Base-by-base conservation (phyloP, 2,113 vertebrate genomes). In the Trinectes maculatus region DNA sequence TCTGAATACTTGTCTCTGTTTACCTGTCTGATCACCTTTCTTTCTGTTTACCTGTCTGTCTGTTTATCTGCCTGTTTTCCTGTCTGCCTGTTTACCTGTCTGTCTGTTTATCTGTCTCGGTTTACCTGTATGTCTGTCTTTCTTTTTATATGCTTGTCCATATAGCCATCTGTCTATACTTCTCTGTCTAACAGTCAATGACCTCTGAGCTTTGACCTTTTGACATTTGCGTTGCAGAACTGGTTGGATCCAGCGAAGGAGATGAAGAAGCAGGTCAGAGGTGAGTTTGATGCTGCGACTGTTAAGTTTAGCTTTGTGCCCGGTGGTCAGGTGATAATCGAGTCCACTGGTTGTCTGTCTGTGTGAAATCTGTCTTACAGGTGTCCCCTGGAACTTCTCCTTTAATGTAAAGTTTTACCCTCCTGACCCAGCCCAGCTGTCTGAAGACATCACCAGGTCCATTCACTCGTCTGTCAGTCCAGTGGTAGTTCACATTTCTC, bases 321-420 rank as follows among this genome's bases (percentile, higher is more conserved):
- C 3, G 3, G 5, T 8, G 15, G 13, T 54, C 18, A 19, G 15
- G 4, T 3, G 9, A 1, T 12, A 1, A 9, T 5, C 6, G 1
- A 4, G 6, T 21, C 6, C 11, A 11, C 21, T 22, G 15, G 1
- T 46, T 18, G 18, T 3, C 19, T 34, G 15, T 40, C 16, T 16
- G 21, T 46, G 2, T 48, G 2, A 44, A 16, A 3, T 28, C 0
- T 16, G 31, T 77, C n/a, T 78, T 69, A 57, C 86, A 99, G 98
- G 94, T 78, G 95, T 96, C 75, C 91, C 95, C 83, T 99, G 97
- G 97, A 95, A 94, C 74, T 98, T 99, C 89, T 93, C 93, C 4
- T 99, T 99, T 83, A 99, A 96, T 76, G 95, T 98, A 51, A 99
- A 99, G 83, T 99, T 99, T 92, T 99, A 99, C 77, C 96, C 98